These are phyloP conservation scores for Lordiphosa collinella DNA, from an alignment of 1,140 invertebrate species.

Conservation along the genomic window DNA sequence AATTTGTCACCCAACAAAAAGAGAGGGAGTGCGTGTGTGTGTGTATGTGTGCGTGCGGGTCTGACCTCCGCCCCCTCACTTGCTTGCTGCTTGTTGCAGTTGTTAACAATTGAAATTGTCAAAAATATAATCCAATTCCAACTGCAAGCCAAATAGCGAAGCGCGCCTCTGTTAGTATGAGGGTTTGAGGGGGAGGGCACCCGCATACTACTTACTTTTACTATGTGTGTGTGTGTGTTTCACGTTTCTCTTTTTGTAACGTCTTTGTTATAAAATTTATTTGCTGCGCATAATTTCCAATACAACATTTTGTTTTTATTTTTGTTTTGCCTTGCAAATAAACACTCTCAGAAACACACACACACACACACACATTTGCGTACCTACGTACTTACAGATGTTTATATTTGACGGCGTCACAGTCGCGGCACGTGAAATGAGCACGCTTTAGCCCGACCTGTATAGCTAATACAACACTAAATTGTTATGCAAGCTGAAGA, in stretches of 20 bases:
- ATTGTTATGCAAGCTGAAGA: no score
- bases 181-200: slow-evolving; percentile 3
- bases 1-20: slow-evolving; percentile 10
- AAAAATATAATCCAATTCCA: slow-evolving; percentile 2
- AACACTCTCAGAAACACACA: no score
- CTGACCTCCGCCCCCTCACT: background rate
- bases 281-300: slow-evolving; percentile 30
- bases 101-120: slow-evolving; percentile 3
- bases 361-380: background rate
- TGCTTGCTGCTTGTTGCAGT: background rate
- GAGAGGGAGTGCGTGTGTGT: background rate
- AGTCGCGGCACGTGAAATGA: no score
- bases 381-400: no score
- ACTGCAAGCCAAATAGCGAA: background rate
- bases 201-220: slow-evolving; percentile 27
- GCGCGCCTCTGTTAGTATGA: background rate
- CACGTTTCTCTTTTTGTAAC: slow-evolving; percentile 5
- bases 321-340: slow-evolving; percentile 24
- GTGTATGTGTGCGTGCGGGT: slow-evolving; percentile 7
- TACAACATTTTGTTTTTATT: slow-evolving; percentile 17
- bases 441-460: no score
- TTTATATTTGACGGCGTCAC: no score
- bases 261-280: slow-evolving; percentile 34
- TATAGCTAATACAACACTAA: no score
- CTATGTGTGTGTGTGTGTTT: slow-evolving; percentile 7